Base-by-base conservation (phyloP, 2,888 invertebrate genomes). In the Polylopha cassiicola region DNA sequence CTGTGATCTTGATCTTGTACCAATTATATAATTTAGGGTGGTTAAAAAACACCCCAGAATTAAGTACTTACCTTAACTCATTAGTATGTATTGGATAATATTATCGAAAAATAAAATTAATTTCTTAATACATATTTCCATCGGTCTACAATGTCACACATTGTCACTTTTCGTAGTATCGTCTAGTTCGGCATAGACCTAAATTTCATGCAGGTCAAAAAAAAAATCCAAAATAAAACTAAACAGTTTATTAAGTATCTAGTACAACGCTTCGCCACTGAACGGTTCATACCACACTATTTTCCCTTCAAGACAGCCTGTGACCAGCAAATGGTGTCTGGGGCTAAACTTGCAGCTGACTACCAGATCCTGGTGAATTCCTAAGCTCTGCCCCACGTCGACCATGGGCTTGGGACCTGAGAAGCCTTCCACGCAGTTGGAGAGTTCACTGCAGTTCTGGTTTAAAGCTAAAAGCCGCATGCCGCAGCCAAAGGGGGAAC, bases 261-360 rank as follows among this genome's bases (percentile, higher is more conserved):
- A 73, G 46, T 73, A 73, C 17, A 73, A 48, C 2, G 64, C 48
- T 46, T 81, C 82, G 0, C 84, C 82, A 48, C 82, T 82, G 44
- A 65, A 75, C 0, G 97, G 97, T 64, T 94, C 93, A 74, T 97
- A 94, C 93, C 97, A 97, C 27, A 93, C 91, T 41, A 97, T 91
- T 65, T 93, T 91, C 14, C 97, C 97, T 44, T 91, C 90, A 27
- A 96, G 89, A 73, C 97, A 97, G 8, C 98, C 98, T 9, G 95
- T 95, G 21, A 96, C 97, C 20, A 97, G 87, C 51, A 95, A 86
- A 60, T 92, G 93, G 69, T 95, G 93, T 14, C 89, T 88, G 0
- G 97, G 97, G 47, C 94, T 95, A 74, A 97, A 97, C 73, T 94
- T 94, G 51, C 95, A 93, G 67, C 95, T 93, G 33, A 97, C 92